Conservation (phyloP, 2,888 invertebrate species). For the Aquatica leii region DNA sequence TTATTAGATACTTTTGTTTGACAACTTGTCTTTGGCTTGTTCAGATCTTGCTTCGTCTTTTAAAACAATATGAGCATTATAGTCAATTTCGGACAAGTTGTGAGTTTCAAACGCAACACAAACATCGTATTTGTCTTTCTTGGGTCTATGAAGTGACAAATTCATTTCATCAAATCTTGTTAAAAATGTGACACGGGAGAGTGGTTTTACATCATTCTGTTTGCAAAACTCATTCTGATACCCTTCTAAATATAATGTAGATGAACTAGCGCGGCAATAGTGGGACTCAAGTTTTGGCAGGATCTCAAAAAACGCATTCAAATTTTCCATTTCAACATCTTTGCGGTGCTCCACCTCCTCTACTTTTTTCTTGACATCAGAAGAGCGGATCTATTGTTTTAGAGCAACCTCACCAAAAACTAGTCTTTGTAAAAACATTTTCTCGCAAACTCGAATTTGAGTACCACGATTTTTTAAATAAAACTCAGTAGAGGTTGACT, state of each 20-base stretch:
- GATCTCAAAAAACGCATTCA: not conserved
- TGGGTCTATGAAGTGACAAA: no score
- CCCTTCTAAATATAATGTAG: not conserved
- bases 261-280: no score
- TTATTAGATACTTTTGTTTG: conserved; percentile 12
- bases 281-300: no score
- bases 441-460: not conserved
- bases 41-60: conserved; percentile 22
- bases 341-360: not conserved
- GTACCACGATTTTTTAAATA: no score
- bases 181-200: conserved; percentile 15
- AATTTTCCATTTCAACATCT: not conserved
- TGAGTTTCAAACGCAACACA: no score
- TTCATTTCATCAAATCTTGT: no score
- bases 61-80: not conserved
- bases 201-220: conserved; percentile 1
- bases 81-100: not conserved
- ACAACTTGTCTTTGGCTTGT: conserved; percentile 19
- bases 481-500: not conserved
- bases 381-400: not conserved
- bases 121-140: no score
- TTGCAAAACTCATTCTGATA: conserved; percentile 15
- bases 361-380: not conserved
- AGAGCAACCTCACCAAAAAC: not conserved
- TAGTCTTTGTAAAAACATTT: conserved; percentile 10